phyloP scores from a whole-genome alignment of 2,888 invertebrate species.

The Thecocarcelia acutangulata region DNA sequence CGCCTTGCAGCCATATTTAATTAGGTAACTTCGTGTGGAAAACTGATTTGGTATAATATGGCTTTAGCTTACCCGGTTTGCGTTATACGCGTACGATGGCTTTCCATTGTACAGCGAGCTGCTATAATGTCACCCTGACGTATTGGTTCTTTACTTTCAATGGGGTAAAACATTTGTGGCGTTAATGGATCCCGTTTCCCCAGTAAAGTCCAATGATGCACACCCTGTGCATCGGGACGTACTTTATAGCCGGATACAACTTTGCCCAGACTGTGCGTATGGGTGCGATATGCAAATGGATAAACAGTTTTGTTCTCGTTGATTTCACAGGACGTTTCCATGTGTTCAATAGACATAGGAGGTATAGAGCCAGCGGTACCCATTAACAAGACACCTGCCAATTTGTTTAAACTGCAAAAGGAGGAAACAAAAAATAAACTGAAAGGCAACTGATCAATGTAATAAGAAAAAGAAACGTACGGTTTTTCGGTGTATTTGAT shows the following conservation, averaged over 20 bases:
- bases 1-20: too few relatives aligned
- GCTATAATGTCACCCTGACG: slow-evolving; percentile 89
- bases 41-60: too few relatives aligned
- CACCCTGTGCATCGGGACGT: slow-evolving; percentile 82
- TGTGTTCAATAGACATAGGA: slow-evolving; percentile 87
- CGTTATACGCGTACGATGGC: slow-evolving; percentile 85
- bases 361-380: slow-evolving; percentile 93
- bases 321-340: slow-evolving; percentile 95
- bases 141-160: slow-evolving; percentile 85
- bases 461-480: slow-evolving; percentile 82
- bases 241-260: slow-evolving; percentile 93
- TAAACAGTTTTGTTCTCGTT: slow-evolving; percentile 91
- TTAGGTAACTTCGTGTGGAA: too few relatives aligned
- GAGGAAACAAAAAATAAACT: slow-evolving; percentile 23
- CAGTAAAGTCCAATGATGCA: slow-evolving; percentile 89
- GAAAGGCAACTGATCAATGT: not conserved
- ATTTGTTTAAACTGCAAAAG: slow-evolving; percentile 87
- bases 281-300: slow-evolving; percentile 97
- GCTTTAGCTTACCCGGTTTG: slow-evolving; percentile 86
- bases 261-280: slow-evolving; percentile 94
- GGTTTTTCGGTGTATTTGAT: slow-evolving; percentile 89
- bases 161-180: slow-evolving; percentile 97
- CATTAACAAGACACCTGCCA: slow-evolving; percentile 94
- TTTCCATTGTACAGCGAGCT: slow-evolving; percentile 95
- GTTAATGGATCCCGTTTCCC: slow-evolving; percentile 93